Conservation (phyloP, 1,140 invertebrate species). For the Lordiphosa mommai region DNA sequence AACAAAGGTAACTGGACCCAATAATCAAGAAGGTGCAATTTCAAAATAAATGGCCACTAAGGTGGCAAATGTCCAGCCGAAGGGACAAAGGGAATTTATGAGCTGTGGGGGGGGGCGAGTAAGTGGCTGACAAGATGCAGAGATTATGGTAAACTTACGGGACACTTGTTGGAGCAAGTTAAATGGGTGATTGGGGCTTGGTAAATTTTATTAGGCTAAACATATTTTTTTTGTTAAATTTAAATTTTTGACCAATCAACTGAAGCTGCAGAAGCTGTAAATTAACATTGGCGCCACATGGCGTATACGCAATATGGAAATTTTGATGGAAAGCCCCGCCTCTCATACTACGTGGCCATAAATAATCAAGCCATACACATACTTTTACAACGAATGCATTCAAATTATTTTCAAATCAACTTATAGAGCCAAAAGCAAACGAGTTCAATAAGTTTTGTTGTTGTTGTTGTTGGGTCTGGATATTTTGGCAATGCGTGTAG, state of each 20-base stretch:
- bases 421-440: conserved; percentile 3
- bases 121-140: conserved; percentile 33
- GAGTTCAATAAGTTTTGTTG: conserved; percentile 16
- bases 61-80: conserved; percentile 27
- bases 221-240: not conserved
- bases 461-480: conserved; percentile 14
- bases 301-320: conserved; percentile 38
- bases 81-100: conserved; percentile 23
- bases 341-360: conserved; percentile 7
- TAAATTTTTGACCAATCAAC: conserved; percentile 36
- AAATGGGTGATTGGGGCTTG: not conserved
- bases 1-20: not conserved
- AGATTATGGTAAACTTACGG: conserved; percentile 40
- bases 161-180: conserved; percentile 30
- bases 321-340: conserved; percentile 10
- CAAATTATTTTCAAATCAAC: conserved; percentile 30
- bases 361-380: conserved; percentile 35
- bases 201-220: not conserved
- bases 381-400: conserved; percentile 32
- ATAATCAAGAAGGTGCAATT: conserved; percentile 28
- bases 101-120: conserved; percentile 1
- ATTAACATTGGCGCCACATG: conserved; percentile 12
- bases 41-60: conserved; percentile 8
- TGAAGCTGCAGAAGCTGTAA: conserved; percentile 39
- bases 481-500: conserved; percentile 6